Conservation (phyloP, 92 coral and sea anemone species). For the Porites evermanni region DNA sequence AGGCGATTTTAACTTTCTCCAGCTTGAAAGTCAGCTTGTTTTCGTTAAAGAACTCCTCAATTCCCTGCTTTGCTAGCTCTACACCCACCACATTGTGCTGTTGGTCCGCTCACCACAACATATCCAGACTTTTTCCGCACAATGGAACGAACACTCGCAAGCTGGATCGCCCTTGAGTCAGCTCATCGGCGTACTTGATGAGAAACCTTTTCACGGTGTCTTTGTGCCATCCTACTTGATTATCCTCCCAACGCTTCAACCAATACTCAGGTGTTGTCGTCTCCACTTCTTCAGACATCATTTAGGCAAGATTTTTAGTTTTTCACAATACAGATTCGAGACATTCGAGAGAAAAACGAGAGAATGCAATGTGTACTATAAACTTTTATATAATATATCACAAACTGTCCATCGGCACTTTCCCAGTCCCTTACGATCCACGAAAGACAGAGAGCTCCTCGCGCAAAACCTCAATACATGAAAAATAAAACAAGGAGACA, state of each 20-base stretch:
- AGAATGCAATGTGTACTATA: too few species aligned
- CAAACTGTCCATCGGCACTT: too few species aligned
- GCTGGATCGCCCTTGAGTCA: slow-evolving; percentile 47
- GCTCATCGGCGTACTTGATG: slow-evolving; percentile 53
- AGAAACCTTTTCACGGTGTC: slow-evolving; percentile 58
- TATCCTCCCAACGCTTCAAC: slow-evolving; percentile 55
- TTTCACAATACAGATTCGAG: too few species aligned
- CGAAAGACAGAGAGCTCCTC: too few species aligned
- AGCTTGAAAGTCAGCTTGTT: slow-evolving; percentile 54
- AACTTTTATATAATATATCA: too few species aligned
- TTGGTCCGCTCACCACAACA: slow-evolving; percentile 82
- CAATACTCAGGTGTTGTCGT: slow-evolving; percentile 26
- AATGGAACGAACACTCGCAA: slow-evolving; percentile 71
- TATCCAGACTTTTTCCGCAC: slow-evolving; percentile 78
- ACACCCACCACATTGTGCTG: slow-evolving; percentile 77
- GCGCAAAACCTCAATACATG: too few species aligned
- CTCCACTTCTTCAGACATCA: neutral
- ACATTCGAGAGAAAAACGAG: too few species aligned
- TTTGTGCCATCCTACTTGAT: slow-evolving; percentile 44
- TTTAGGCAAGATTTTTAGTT: neutral
- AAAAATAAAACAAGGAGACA: too few species aligned
- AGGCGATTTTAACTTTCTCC: slow-evolving; percentile 31
- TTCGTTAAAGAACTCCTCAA: slow-evolving; percentile 65
- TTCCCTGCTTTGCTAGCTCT: slow-evolving; percentile 55
- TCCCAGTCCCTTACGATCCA: too few species aligned